Evolutionary conservation across 2,113 vertebrate species (phyloP).

Genomic region (Trochalopteron elliotii): DNA sequence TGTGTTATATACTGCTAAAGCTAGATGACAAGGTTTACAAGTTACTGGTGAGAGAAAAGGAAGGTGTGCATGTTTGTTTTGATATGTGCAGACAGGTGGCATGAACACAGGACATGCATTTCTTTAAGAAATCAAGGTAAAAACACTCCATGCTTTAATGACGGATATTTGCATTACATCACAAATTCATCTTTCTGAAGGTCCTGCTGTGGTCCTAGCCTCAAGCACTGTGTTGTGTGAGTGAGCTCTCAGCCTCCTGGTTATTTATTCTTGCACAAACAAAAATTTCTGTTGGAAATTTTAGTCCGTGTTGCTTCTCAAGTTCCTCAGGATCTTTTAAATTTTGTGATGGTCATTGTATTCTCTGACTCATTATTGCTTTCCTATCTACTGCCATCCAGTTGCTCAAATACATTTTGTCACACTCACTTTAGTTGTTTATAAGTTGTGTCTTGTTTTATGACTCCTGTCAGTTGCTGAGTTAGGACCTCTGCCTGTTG

Average conservation of each 20-base stretch:
- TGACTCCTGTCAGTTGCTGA: background rate
- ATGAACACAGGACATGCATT: background rate
- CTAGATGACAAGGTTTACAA: background rate
- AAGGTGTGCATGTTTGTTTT: background rate
- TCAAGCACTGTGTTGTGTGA: background rate
- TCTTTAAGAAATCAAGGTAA: background rate
- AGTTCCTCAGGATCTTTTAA: background rate
- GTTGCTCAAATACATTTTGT: background rate
- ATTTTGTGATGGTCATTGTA: background rate
- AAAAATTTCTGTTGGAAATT: background rate
- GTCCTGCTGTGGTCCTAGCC: background rate
- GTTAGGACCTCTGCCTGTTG: background rate
- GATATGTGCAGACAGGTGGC: background rate
- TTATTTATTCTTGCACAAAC: background rate
- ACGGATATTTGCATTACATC: background rate
- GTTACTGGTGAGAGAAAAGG: background rate
- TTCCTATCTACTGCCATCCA: background rate
- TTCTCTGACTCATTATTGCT: background rate
- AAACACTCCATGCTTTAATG: background rate
- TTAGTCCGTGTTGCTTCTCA: background rate
- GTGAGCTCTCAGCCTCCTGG: background rate
- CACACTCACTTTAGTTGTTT: background rate
- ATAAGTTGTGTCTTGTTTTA: background rate
- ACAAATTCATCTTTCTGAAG: background rate
- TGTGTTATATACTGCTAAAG: background rate